phyloP scores from a whole-genome alignment of 2,888 invertebrate genomes.

The Drosophila buzzatii region DNA sequence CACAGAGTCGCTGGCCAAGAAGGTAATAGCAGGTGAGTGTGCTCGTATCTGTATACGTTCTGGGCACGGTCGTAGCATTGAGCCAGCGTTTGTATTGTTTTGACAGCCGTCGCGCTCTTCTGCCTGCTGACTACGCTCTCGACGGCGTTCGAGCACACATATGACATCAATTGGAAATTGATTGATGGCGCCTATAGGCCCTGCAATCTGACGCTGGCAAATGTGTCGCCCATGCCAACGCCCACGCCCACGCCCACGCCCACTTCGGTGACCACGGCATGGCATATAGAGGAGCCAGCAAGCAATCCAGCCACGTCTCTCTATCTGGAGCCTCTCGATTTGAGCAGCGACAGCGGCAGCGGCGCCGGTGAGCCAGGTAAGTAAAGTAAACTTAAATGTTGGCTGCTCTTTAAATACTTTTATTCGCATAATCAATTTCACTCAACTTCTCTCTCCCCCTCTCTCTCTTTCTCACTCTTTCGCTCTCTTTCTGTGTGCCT shows the following conservation, averaged over 20 bases:
- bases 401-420: slow-evolving; percentile 33
- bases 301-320: slow-evolving; percentile 26
- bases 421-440: slow-evolving; percentile 8
- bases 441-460: background rate
- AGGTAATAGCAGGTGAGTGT: slow-evolving; percentile 87
- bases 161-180: slow-evolving; percentile 68
- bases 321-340: slow-evolving; percentile 31
- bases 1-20: slow-evolving; percentile 89
- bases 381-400: slow-evolving; percentile 30
- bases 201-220: slow-evolving; percentile 75
- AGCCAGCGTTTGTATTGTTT: slow-evolving; percentile 54
- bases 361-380: slow-evolving; percentile 48
- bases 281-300: slow-evolving; percentile 37
- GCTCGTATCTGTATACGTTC: too few species aligned
- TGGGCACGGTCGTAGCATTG: slow-evolving; percentile 19
- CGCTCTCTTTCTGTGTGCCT: background rate
- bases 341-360: slow-evolving; percentile 41
- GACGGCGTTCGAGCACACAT: slow-evolving; percentile 89
- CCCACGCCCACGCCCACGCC: background rate
- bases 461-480: background rate
- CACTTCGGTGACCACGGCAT: slow-evolving; percentile 49
- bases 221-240: slow-evolving; percentile 60
- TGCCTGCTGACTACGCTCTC: slow-evolving; percentile 88
- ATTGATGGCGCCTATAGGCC: slow-evolving; percentile 79
- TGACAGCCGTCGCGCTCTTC: slow-evolving; percentile 85